A percentile compares a stretch with the other conserved stretches of the same genome.
Evolutionary conservation across 2,888 invertebrate genomes (phyloP).

Genomic region (Pyrrhia umbra): DNA sequence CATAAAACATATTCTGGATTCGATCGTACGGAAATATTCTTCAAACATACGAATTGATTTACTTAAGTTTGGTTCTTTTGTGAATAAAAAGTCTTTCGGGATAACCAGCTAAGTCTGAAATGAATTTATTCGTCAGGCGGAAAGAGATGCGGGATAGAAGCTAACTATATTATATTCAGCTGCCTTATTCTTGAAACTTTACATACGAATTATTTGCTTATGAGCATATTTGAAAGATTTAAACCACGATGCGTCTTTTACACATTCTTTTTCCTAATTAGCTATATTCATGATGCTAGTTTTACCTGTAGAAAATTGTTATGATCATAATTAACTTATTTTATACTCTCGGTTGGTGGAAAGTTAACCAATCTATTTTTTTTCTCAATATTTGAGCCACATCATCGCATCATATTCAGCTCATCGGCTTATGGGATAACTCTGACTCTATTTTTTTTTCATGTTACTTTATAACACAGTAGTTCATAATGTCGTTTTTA

Average conservation of each 20-base stretch:
- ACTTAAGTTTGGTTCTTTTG: conserved; percentile 43
- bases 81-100: conserved; percentile 36
- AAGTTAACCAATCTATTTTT: conserved; percentile 39
- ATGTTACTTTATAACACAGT: conserved; percentile 11
- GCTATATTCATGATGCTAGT: conserved; percentile 5
- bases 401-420: conserved; percentile 36
- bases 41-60: conserved; percentile 58
- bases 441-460: conserved; percentile 18
- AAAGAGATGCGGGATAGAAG: conserved; percentile 15
- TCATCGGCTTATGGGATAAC: conserved; percentile 34
- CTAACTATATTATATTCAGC: conserved; percentile 51
- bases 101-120: conserved; percentile 19
- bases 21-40: conserved; percentile 40
- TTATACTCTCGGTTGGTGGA: neutral
- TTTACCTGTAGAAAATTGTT: neutral
- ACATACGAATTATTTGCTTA: conserved; percentile 43
- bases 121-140: conserved; percentile 29
- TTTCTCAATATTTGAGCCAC: conserved; percentile 22
- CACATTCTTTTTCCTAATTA: conserved; percentile 3
- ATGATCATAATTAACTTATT: conserved; percentile 18
- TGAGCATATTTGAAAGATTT: conserved; percentile 41
- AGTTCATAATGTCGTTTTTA: conserved; percentile 20
- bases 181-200: conserved; percentile 41
- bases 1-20: conserved; percentile 34
- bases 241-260: conserved; percentile 22